Evolutionary conservation across 1,140 invertebrate genomes (phyloP), one percentile per base, ranked within the genome.

Genomic region (Drosophila busckii): DNA sequence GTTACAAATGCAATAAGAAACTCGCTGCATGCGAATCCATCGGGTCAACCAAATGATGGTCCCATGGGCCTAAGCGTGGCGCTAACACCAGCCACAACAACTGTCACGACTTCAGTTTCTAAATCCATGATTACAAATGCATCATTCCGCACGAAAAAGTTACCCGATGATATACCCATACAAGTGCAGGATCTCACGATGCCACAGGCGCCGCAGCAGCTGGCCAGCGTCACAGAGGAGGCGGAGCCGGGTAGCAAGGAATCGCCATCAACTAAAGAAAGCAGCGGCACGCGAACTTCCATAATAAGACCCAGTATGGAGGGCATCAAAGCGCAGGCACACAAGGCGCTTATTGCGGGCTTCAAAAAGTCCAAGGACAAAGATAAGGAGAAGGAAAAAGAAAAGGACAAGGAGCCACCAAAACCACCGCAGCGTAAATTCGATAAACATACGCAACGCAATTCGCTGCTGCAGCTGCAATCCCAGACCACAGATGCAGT

Each of bases 81-180:
- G 1, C 71, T 95, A 26, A 93, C 94, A n/a, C 92, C 94, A 41
- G 91, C 93, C 7, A 93, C 93, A n/a, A 91, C 91, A 23, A 94
- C 91, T n/a, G 91, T 92, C 22, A 93, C 92, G 6, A 93, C 92
- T 1, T 71, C 83, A 1, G 91, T 96, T 56, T 94, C 94, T 0
- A 97, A 97, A 89, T 95, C 95, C 4, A 97, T 98, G 92, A 98
- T 98, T 53, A 98, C 96, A 29, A 98, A 98, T 89, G 97, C 97
- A 64, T 98, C 96, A 69, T 98, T 98, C 89, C 92, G 96, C 56
- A 96, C 96, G 35, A 97, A 96, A 89, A 98, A 98, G 89, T 90
- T 98, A 54, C 97, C 97, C 90, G 86, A 87, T 44, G 86, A 87
- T 37, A 87, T 87, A 59, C 86, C 86, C 5, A 87, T 87, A 6